phyloP scores from a whole-genome alignment of 1,140 invertebrate species.

The Polypedilum vanderplanki region DNA sequence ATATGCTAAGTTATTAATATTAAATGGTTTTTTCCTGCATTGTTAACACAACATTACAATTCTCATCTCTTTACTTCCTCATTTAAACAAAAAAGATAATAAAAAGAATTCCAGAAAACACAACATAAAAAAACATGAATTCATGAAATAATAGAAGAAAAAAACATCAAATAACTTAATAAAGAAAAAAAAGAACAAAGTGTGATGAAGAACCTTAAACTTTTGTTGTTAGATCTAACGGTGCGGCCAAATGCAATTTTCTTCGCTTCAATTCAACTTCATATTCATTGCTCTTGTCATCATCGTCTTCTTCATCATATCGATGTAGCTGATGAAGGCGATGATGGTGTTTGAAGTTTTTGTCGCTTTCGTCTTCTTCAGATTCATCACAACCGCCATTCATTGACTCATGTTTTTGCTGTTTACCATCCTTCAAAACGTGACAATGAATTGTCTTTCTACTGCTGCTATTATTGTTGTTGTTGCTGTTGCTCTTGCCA shows the following conservation, averaged over 20 bases:
- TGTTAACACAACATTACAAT: too few species aligned
- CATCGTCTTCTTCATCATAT: too few species aligned
- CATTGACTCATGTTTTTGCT: background rate
- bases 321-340: too few species aligned
- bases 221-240: constrained; percentile 25
- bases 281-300: background rate
- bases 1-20: too few species aligned
- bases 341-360: background rate
- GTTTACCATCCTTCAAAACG: constrained; percentile 22
- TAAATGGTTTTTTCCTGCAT: too few species aligned
- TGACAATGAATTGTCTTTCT: constrained; percentile 18
- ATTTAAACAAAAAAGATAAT: too few species aligned
- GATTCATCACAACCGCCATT: background rate
- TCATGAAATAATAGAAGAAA: too few species aligned
- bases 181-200: too few species aligned
- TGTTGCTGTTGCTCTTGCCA: constrained; percentile 32
- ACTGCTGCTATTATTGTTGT: constrained; percentile 34
- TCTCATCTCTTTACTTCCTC: too few species aligned
- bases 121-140: too few species aligned
- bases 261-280: background rate
- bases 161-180: too few species aligned
- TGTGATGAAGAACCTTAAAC: background rate
- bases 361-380: background rate
- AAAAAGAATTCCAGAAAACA: too few species aligned
- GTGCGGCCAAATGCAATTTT: background rate